These are phyloP conservation scores for Crotalus tigris DNA, from an alignment of 2,113 vertebrate genomes.

Conservation along the genomic window DNA sequence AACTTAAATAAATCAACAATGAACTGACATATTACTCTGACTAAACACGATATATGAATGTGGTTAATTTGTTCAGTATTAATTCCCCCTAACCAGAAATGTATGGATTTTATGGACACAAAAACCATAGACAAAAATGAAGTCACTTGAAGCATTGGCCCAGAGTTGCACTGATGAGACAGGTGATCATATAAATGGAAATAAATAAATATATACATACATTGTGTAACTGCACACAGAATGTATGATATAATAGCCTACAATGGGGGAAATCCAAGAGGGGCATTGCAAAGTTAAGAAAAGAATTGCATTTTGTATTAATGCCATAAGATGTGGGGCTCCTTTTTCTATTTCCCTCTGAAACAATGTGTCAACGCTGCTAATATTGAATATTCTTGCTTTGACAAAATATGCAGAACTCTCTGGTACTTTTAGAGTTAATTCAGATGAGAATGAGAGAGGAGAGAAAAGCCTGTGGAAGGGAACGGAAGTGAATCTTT, in stretches of 20 bases:
- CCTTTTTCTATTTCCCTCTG: background rate
- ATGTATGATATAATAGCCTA: background rate
- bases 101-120: background rate
- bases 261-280: background rate
- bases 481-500: no score
- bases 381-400: no score
- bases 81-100: background rate
- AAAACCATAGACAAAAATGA: background rate
- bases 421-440: no score
- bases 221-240: background rate
- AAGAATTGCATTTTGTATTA: background rate
- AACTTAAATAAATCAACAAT: background rate
- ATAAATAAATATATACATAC: background rate
- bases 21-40: background rate
- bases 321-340: background rate
- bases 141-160: background rate
- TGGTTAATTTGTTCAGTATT: background rate
- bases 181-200: background rate
- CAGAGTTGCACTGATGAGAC: background rate
- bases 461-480: no score
- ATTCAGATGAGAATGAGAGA: no score
- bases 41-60: background rate
- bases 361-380: background rate
- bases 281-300: background rate
- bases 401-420: no score